Conservation (phyloP, 2,888 invertebrate species). For the Glomeris marginata region DNA sequence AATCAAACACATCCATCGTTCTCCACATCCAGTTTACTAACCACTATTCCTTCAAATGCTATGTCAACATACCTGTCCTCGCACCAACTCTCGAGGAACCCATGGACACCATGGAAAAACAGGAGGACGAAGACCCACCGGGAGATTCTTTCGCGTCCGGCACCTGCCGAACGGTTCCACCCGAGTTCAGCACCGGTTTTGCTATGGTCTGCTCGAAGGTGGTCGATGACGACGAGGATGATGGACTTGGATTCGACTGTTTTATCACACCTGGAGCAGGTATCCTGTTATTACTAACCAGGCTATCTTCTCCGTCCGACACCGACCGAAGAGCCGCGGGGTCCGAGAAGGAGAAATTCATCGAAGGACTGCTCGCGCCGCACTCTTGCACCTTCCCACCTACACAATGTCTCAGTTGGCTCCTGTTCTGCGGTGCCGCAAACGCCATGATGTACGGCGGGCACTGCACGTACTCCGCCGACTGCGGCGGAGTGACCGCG, state of each 20-base stretch:
- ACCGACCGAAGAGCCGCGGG: too few relatives aligned
- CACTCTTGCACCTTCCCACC: too few relatives aligned
- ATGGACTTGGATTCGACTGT: not conserved
- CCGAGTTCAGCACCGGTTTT: slow-evolving; percentile 62
- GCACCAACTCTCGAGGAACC: too few relatives aligned
- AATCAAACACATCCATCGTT: not conserved
- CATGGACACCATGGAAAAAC: slow-evolving; percentile 12
- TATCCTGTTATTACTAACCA: not conserved
- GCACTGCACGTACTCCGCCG: not conserved
- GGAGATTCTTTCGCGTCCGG: slow-evolving; percentile 12
- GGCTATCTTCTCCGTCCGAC: not conserved
- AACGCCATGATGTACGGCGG: not conserved
- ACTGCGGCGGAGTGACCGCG: not conserved
- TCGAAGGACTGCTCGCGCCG: too few relatives aligned
- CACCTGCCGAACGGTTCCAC: slow-evolving; percentile 51
- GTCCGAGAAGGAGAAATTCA: too few relatives aligned
- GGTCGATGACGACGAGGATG: slow-evolving; percentile 13
- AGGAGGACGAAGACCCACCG: slow-evolving; percentile 5
- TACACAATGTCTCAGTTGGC: too few relatives aligned
- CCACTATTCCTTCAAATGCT: too few relatives aligned
- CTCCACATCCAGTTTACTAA: too few relatives aligned
- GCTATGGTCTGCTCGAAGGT: slow-evolving; percentile 47
- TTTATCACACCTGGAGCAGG: too few relatives aligned
- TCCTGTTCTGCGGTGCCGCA: too few relatives aligned
- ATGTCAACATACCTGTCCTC: too few relatives aligned